A percentile compares a stretch with the other conserved stretches of the same genome.
phyloP scores from a whole-genome alignment of 2,888 invertebrate species.

The Limenitis arthemis region DNA sequence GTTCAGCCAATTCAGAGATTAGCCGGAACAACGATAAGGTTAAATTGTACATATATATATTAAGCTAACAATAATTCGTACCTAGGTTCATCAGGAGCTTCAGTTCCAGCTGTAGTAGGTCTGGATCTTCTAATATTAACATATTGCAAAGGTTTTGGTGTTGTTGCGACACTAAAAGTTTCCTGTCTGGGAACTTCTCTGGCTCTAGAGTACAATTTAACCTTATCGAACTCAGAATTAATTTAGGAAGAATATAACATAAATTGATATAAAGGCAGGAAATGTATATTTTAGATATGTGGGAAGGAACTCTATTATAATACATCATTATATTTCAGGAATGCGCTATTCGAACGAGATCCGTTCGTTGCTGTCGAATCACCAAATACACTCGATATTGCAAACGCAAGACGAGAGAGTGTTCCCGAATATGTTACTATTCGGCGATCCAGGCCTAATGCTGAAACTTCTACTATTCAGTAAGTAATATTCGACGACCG shows the following conservation, averaged over 20 bases:
- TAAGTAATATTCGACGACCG: slow-evolving; percentile 36
- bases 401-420: slow-evolving; percentile 45
- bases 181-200: slow-evolving; percentile 29
- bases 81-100: slow-evolving; percentile 47
- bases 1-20: too few species aligned
- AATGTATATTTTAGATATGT: too few species aligned
- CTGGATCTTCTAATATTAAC: slow-evolving; percentile 79
- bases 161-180: slow-evolving; percentile 38
- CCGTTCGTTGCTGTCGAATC: slow-evolving; percentile 44
- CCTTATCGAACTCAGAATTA: too few species aligned
- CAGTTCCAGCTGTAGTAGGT: slow-evolving; percentile 54
- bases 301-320: not conserved
- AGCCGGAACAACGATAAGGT: too few species aligned
- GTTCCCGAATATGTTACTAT: slow-evolving; percentile 79
- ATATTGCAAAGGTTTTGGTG: slow-evolving; percentile 72
- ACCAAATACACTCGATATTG: slow-evolving; percentile 40
- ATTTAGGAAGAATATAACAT: too few species aligned
- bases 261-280: too few species aligned
- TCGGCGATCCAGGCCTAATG: slow-evolving; percentile 69
- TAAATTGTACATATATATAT: not conserved
- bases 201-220: slow-evolving; percentile 22
- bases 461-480: slow-evolving; percentile 63
- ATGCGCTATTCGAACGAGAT: slow-evolving; percentile 59
- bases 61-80: slow-evolving; percentile 4
- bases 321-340: slow-evolving; percentile 33